Evolutionary conservation across 2,888 invertebrate genomes (phyloP), one percentile per base, ranked within the genome.

Genomic region (Plebejus argus): DNA sequence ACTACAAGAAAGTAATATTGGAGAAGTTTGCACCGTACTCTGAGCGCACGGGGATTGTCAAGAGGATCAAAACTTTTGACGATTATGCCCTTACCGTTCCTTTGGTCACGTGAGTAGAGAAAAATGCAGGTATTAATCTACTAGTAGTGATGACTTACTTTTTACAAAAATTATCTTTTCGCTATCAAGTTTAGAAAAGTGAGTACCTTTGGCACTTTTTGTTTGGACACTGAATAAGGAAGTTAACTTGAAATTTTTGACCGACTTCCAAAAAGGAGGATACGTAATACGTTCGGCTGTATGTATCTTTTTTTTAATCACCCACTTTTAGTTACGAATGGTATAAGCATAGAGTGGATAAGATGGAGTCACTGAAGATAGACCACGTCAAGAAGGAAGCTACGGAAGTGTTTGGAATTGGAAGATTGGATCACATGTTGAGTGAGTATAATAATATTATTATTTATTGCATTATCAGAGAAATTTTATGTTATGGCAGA

Each of bases 21-120:
- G 97, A 98, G 86, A 95, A 96, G 81, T 98, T 96, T 88, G 95
- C 98, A 0, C 96, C 97, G 0, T 98, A 98, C 83, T 94, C 95
- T 0, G 95, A 96, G 84, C 91, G 90, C 0, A 97, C 97, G 86
- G 98, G 98, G 0, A 90, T 97, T 58, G 91, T 96, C 0, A 95
- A 95, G 81, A 94, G 96, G 80, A 91, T 97, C 18, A 95, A 94
- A 35, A 89, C 94, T 79, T 97, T 94, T 82, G 89, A 93, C 0
- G 96, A 97, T 85, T 96, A 96, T 77, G 94, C 95, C 0, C 95
- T 95, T 39, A 89, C 86, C 0, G 83, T 83, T 0, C 92, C 91
- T 0, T 80, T 91, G 39, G 76, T 86, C 1, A 92, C 90, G 94
- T 94, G 82, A 87, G 88, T 80, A 70, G 15, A 15, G 5, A 53